Evolutionary conservation across 2,113 vertebrate species (phyloP).

Genomic region (Mirza zaza): DNA sequence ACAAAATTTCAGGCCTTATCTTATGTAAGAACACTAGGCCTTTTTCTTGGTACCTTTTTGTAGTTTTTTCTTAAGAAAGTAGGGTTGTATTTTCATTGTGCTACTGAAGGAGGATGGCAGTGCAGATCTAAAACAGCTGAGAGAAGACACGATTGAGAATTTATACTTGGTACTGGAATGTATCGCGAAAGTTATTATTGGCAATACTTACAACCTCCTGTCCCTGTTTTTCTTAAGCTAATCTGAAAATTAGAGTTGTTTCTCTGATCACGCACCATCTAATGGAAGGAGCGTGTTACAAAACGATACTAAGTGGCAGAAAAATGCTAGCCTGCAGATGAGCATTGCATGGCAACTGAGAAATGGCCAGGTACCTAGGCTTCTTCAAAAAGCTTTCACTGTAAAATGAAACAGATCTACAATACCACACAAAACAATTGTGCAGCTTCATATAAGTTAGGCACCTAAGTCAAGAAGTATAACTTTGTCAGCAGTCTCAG

Average conservation of each 20-base stretch:
- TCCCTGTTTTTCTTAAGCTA: constrained; percentile 25
- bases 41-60: background rate
- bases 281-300: background rate
- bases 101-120: background rate
- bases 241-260: constrained; percentile 49
- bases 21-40: background rate
- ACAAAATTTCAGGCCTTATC: background rate
- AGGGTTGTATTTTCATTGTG: background rate
- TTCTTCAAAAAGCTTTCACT: background rate
- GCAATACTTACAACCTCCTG: background rate
- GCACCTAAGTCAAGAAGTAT: background rate
- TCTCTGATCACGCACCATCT: background rate
- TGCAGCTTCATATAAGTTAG: background rate
- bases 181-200: constrained; percentile 44
- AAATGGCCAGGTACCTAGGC: background rate
- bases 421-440: background rate
- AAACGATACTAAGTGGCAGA: background rate
- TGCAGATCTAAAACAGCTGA: constrained; percentile 40
- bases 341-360: background rate
- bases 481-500: background rate
- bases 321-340: background rate
- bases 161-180: constrained; percentile 24
- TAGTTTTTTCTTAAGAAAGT: background rate
- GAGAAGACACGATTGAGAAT: background rate
- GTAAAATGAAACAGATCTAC: background rate